Evolutionary conservation across 2,113 vertebrate species (phyloP), one percentile per base, ranked within the genome.

Genomic region (Saguinus imperator): DNA sequence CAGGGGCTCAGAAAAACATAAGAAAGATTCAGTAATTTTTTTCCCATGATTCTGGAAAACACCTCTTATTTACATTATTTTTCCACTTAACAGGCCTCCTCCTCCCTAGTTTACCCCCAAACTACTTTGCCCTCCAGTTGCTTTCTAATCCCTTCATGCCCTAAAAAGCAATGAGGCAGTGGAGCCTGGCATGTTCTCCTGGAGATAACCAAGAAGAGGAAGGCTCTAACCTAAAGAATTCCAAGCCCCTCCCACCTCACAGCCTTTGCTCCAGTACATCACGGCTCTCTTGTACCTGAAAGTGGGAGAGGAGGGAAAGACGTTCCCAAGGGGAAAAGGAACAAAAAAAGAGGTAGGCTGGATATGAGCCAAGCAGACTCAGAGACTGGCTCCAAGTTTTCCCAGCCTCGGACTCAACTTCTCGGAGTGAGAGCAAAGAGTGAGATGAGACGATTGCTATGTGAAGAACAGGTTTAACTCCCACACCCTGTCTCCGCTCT

Each of bases 391-490:
- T 97, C 95, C 95, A 73, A 66, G 92, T 89, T 96, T 98, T 97
- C 97, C 96, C 97, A 97, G 97, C 80, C 76, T 81, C 45, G 89
- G 94, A 94, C 93, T 97, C 94, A 90, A 81, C 94, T 94, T 92
- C 93, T 96, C 97, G 81, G 95, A 98, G 95, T 73, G 92, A 96
- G 95, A 97, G 96, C 88, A 96, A 76, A 95, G 96, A 84, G 82
- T 95, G 94, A 98, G 97, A 95, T 10, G 37, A 98, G 97, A 57
- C 1, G 76, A 95, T 96, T 96, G 97, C 95, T 98, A 96, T 94
- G 95, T 29, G 91, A 82, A 94, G 98, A 98, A 97, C 98, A 97
- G 98, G 98, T 97, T 97, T 97, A 96, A 96, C 98, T 97, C 97
- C 97, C 95, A 97, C 98, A 95, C 96, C 97, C 95, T 98, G 96